These are phyloP conservation scores for Heliconius charithonia DNA, from an alignment of 2,888 invertebrate genomes.

Conservation along the genomic window DNA sequence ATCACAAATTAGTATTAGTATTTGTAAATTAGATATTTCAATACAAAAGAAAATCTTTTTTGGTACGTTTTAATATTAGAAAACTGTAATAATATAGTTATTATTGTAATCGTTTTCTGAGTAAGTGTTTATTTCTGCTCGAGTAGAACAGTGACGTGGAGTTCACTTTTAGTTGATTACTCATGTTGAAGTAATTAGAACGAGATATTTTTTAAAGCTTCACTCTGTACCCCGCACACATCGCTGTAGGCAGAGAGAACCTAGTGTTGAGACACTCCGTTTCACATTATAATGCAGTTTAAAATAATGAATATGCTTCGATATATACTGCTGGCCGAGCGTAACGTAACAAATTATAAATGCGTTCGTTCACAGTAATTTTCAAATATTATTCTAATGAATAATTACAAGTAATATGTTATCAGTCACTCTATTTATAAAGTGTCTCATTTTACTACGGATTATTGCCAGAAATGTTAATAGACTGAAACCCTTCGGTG, in stretches of 20 bases:
- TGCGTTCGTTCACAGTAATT: constrained; percentile 54
- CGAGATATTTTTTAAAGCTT: no score
- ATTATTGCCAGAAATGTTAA: constrained; percentile 46
- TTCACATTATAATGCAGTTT: not conserved
- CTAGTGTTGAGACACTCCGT: no score
- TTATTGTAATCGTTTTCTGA: not conserved
- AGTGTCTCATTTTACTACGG: constrained; percentile 28
- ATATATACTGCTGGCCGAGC: not conserved
- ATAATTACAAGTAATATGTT: constrained; percentile 25
- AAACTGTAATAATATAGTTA: no score
- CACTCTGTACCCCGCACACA: no score
- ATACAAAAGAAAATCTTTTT: no score
- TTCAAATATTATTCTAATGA: constrained; percentile 24
- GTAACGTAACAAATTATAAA: constrained; percentile 16
- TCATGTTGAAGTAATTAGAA: not conserved
- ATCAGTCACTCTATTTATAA: constrained; percentile 32
- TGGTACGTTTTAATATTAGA: no score
- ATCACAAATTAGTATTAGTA: constrained; percentile 32
- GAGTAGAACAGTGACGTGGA: not conserved
- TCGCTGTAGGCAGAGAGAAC: no score
- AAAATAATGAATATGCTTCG: not conserved
- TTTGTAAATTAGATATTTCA: constrained; percentile 27
- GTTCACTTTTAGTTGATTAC: not conserved
- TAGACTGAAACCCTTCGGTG: constrained; percentile 31
- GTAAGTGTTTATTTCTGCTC: not conserved